Percentiles rank a stretch among this genome's conserved stretches.
These are phyloP conservation scores for Myrmophylax atrothorax DNA, from an alignment of 2,113 vertebrate species.

Conservation along the genomic window DNA sequence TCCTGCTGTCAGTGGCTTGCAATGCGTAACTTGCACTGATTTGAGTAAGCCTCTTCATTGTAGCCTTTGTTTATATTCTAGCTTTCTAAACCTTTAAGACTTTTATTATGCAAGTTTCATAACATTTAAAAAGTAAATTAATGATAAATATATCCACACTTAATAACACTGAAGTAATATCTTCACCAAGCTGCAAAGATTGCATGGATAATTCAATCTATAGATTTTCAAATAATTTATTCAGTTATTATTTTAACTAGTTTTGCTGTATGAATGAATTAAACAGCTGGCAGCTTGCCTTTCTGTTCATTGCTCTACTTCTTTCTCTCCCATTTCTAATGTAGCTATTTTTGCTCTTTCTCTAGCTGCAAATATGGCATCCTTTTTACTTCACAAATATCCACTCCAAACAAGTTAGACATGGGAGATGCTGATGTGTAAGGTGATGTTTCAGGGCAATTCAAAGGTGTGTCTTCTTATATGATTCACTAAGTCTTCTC, in stretches of 20 bases:
- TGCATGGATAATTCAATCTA: constrained; percentile 54
- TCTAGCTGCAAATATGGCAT: neutral
- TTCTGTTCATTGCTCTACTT: constrained; percentile 11
- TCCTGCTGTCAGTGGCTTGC: constrained; percentile 26
- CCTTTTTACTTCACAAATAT: neutral
- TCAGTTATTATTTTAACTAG: constrained; percentile 56
- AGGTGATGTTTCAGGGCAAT: constrained; percentile 29
- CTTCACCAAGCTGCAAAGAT: constrained; percentile 31
- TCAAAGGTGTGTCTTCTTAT: neutral
- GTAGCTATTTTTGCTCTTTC: neutral
- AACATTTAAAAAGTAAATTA: constrained; percentile 56
- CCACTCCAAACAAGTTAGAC: neutral
- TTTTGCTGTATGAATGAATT: constrained; percentile 42
- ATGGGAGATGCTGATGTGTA: neutral
- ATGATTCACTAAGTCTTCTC: constrained; percentile 14
- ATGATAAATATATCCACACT: constrained; percentile 32
- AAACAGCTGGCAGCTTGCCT: constrained; percentile 54
- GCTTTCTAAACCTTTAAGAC: neutral
- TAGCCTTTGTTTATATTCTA: constrained; percentile 43
- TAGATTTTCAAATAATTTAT: constrained; percentile 63
- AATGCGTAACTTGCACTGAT: constrained; percentile 5
- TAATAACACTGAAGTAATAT: constrained; percentile 10
- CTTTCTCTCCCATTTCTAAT: neutral
- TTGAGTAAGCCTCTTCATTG: neutral
- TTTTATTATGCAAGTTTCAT: constrained; percentile 47